Evolutionary conservation across 2,797 vertebrate genomes (phyloP).

Genomic region (Bovichtus diacanthus): DNA sequence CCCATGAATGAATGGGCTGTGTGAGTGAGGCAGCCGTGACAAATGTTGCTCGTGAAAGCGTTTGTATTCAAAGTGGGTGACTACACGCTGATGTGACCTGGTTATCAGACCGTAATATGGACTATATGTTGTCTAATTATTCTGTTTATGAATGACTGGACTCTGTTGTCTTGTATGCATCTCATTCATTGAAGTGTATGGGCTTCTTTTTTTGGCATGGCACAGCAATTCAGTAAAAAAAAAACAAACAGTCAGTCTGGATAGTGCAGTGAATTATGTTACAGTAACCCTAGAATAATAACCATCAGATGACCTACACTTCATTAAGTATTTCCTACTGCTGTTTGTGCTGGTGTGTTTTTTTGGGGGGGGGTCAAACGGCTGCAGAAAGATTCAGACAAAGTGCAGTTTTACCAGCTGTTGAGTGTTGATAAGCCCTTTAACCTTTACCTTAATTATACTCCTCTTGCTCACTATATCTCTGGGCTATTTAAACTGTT

Average conservation of each 20-base stretch:
- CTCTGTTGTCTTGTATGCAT: background rate
- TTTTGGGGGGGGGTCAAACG: background rate
- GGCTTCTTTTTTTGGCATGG: background rate
- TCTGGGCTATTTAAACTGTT: conserved; percentile 51
- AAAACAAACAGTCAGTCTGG: background rate
- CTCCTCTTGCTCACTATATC: conserved; percentile 28
- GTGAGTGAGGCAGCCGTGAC: conserved; percentile 58
- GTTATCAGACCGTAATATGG: conserved; percentile 37
- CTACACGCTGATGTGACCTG: conserved; percentile 39
- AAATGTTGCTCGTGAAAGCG: conserved; percentile 52
- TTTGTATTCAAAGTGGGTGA: conserved; percentile 52
- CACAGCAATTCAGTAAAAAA: background rate
- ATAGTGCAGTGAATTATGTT: background rate
- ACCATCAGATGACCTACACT: conserved; percentile 25
- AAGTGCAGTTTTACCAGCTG: conserved; percentile 57
- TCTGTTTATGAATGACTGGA: conserved; percentile 16
- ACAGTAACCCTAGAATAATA: conserved; percentile 18
- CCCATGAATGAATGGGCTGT: conserved; percentile 51
- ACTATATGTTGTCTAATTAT: conserved; percentile 22
- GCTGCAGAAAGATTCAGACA: conserved; percentile 23
- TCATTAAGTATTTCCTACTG: conserved; percentile 15
- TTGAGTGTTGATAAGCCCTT: conserved; percentile 46
- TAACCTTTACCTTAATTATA: conserved; percentile 39
- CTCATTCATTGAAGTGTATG: conserved; percentile 1
- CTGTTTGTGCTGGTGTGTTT: background rate